Base-by-base conservation (phyloP, 2,888 invertebrate species). In the Cerastis rubricosa region DNA sequence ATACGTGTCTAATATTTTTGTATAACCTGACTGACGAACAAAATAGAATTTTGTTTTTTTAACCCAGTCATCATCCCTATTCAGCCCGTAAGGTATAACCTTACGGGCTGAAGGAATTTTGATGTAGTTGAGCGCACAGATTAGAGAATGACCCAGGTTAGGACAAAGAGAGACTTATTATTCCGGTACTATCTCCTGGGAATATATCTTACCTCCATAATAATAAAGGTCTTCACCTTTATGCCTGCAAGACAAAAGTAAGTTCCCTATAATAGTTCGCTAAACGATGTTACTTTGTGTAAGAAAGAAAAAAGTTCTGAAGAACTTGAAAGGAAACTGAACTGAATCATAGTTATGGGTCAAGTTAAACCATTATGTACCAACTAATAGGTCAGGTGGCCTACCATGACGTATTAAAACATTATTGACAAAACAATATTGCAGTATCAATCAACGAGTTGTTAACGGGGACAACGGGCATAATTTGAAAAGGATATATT, bases 271-370 rank as follows among this genome's bases (percentile, higher is more conserved):
- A 64, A 35, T 35, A 64, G 64, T 64, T 64, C n/a, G 43, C 14
- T 43, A 64, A 43, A 64, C 25, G 25, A 8, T 64, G n/a, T 64
- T 64, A 43, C n/a, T 43, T 64, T 35, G 35, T 4, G 25, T 43
- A 14, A 43, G 43, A 64, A 64, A 64, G 64, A 64, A 64, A 64
- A 25, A 63, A 64, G n/a, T 64, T 64, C 14, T 1, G n/a, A 64
- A 64, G 17, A 64, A 64, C 43, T 17, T 43, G n/a, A 25, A 43
- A 43, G 43, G 14, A 25, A 43, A 64, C n/a, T 2, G 43, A 17
- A 0, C 17, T n/a, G n/a, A 64, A 64, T 64, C 64, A 64, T 25
- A 43, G 64, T 64, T n/a, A 64, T 64, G 43, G 64, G 4, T 43
- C 64, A 64, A 64, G 64, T 64, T 64, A 17, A 64, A 43, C 43